Evolutionary conservation across 2,797 vertebrate genomes (phyloP), one percentile per base, ranked within the genome.

Genomic region (Capromys pilorides): DNA sequence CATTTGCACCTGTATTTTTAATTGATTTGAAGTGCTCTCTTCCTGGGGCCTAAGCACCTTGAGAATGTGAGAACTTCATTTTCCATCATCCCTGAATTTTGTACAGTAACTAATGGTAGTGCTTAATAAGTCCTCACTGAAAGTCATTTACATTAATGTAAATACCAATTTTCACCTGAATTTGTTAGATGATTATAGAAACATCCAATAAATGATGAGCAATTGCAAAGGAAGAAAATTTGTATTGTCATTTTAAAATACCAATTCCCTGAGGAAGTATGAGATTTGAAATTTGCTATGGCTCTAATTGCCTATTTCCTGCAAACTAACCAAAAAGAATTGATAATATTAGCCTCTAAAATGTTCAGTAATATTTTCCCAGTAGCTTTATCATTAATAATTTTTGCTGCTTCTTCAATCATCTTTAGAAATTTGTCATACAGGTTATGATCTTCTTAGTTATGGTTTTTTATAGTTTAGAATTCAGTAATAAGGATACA

Each of bases 131-230:
- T 92, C n/a, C 13, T 85, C 49, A 82, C 6, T 92, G 91, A 91
- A 93, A 89, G 12, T 19, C 7, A 59, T 94, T 94, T 87, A 90
- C 91, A 75, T 82, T 88, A n/a, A 78, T 41, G 71, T 78, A 24
- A 94, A 90, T 41, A 91, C 45, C 5, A 84, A 80, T 3, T 24
- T 16, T 88, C 77, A 45, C 84, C 61, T 36, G 88, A 93, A 18
- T 80, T 93, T 71, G 33, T 61, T 22, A 86, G 33, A 41, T 36
- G 45, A 31, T 57, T 94, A 7, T 91, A 73, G 73, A 96, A 45
- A 5, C 22, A 62, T 24, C 54, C 64, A 92, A 81, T 54, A 94
- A 96, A 90, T 92, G 96, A 94, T 88, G 24, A 94, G 16, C 73
- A 94, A 92, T 84, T 87, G 10, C 93, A 85, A 88, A 73, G 67